Percentiles rank a stretch among this genome's conserved stretches.
phyloP scores from a whole-genome alignment of 2,797 vertebrate species.

The Zenarchopterus dispar region DNA sequence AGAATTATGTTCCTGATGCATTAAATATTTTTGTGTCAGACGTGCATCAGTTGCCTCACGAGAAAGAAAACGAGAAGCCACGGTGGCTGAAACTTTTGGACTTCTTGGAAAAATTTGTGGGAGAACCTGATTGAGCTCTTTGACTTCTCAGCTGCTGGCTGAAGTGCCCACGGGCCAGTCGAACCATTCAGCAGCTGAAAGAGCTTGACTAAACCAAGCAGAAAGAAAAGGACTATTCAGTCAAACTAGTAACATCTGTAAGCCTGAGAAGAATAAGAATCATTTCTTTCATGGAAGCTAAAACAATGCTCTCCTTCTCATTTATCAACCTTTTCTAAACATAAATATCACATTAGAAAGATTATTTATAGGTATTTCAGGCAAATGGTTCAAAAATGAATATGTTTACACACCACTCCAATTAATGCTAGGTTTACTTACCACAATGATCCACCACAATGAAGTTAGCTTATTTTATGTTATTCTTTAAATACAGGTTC shows the following conservation, averaged over 20 bases:
- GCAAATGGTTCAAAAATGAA: too few relatives aligned
- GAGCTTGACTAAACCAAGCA: slow-evolving; percentile 28
- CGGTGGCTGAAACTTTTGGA: slow-evolving; percentile 33
- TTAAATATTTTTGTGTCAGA: slow-evolving; percentile 30
- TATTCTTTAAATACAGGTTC: neutral
- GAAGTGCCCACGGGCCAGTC: slow-evolving; percentile 54
- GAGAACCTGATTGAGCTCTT: slow-evolving; percentile 17
- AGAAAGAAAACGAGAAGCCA: slow-evolving; percentile 16
- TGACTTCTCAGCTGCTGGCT: slow-evolving; percentile 37
- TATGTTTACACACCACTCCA: too few relatives aligned
- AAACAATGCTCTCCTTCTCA: too few relatives aligned
- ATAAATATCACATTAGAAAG: too few relatives aligned
- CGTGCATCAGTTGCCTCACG: slow-evolving; percentile 14
- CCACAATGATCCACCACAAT: too few relatives aligned
- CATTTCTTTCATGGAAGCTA: too few relatives aligned
- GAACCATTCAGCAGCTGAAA: slow-evolving; percentile 34
- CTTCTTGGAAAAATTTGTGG: slow-evolving; percentile 27
- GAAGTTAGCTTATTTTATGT: neutral
- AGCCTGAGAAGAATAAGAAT: too few relatives aligned
- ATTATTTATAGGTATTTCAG: too few relatives aligned
- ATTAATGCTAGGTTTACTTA: too few relatives aligned
- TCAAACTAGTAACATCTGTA: too few relatives aligned
- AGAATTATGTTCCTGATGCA: slow-evolving; percentile 21
- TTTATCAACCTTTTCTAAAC: too few relatives aligned
- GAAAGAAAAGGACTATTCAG: neutral